Evolutionary conservation across 2,797 vertebrate genomes (phyloP), one percentile per base, ranked within the genome.

Genomic region (Phataginus tricuspis): DNA sequence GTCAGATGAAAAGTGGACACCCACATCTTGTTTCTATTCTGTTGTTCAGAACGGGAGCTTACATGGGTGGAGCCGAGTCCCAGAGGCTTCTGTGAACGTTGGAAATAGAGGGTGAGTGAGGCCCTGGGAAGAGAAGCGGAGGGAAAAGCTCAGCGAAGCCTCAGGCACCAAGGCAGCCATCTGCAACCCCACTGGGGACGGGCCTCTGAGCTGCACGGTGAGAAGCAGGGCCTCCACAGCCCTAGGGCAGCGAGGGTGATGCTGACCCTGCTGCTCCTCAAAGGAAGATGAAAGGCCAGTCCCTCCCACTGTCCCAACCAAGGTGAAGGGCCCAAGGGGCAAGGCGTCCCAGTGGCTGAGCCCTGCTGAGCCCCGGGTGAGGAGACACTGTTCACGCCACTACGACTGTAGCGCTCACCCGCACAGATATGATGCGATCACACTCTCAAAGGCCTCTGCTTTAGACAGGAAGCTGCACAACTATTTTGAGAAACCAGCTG

Each of bases 341-440:
- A 64, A 45, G 39, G 34, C 2, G 25, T 23, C 64, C n/a, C 18
- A 11, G 11, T 0, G 25, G 21, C 42, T 1, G 25, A 68, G 64
- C 7, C 2, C 57, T 29, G 29, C 7, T 7, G 57, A 21, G 55
- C 23, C 25, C 0, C 4, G 14, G 12, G 9, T 21, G 49, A 57
- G 42, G 10, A 49, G 82, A 19, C 13, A n/a, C 11, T 31, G 34
- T 14, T 15, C 64, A 2, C 64, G 31, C 16, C 25, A 2, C 18
- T 0, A 0, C 1, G 7, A 16, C 64, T 9, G 2, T 0, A 5
- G 5, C 0, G 15, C 25, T 68, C 61, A 85, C 77, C 63, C 63
- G 34, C 77, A 27, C 85, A 29, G 79, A 51, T 72, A 79, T 19
- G 53, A 11, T 19, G 34, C 29, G 0, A 8, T 8, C 53, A 2